Percentiles rank a stretch among this genome's conserved stretches.
Evolutionary conservation across 2,888 invertebrate genomes (phyloP).

Genomic region (Epiblema foenella): DNA sequence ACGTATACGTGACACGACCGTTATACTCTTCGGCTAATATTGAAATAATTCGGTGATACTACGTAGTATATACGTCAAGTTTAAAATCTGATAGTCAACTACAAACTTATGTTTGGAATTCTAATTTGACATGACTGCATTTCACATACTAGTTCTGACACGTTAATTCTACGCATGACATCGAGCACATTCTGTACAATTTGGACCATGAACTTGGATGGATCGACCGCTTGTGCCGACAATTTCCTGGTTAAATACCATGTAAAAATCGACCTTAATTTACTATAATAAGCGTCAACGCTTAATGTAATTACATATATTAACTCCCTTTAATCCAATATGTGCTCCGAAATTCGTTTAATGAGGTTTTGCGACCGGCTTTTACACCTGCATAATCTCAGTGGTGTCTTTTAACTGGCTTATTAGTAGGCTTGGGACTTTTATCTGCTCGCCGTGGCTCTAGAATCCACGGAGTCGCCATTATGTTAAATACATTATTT

Average conservation of each 20-base stretch:
- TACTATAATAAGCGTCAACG: background rate
- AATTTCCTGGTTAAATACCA: background rate
- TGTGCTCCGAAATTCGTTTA: background rate
- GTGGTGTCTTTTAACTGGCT: constrained; percentile 1
- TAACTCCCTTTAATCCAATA: constrained; percentile 10
- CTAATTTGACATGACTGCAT: background rate
- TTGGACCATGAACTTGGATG: background rate
- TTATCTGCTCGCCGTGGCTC: no score
- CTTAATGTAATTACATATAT: constrained; percentile 11
- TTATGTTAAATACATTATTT: no score
- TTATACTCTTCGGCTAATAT: no score
- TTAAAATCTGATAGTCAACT: no score
- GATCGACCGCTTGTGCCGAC: background rate
- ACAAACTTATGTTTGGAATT: no score
- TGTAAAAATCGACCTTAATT: constrained; percentile 3
- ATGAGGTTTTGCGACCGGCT: background rate
- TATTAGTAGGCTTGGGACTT: no score
- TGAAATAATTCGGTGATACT: no score
- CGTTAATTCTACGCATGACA: background rate
- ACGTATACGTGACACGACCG: no score
- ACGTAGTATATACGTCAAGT: no score
- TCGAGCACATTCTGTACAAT: background rate
- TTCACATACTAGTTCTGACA: background rate
- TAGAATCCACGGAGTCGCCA: no score
- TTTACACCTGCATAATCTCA: constrained; percentile 6